A percentile compares a stretch with the other conserved stretches of the same genome.
Evolutionary conservation across 2,888 invertebrate species (phyloP).

Genomic region (Venustoraphidia nigricollis): DNA sequence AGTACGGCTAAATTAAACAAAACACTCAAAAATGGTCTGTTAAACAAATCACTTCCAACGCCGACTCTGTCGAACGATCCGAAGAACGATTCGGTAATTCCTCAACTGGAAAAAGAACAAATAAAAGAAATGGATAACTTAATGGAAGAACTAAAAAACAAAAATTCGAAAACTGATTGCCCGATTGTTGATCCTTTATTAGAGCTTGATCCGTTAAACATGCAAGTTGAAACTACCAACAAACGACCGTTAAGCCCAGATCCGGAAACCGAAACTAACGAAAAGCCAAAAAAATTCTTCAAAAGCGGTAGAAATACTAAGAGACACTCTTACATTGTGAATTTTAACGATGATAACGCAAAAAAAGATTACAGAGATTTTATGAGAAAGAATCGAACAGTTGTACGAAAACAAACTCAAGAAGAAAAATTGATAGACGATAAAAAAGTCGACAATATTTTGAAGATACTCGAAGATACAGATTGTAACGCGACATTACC

Average conservation of each 20-base stretch:
- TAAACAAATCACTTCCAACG: too few relatives aligned
- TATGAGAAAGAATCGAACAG: constrained; percentile 7
- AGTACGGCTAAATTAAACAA: background rate
- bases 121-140: constrained; percentile 2
- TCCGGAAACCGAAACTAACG: constrained; percentile 9
- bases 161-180: too few relatives aligned
- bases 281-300: constrained; percentile 26
- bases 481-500: background rate
- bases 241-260: constrained; percentile 12
- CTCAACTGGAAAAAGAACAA: background rate
- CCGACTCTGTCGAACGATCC: too few relatives aligned
- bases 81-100: too few relatives aligned
- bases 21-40: too few relatives aligned
- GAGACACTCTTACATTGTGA: too few relatives aligned
- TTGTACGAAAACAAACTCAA: constrained; percentile 2
- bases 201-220: background rate
- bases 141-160: background rate
- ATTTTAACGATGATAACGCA: too few relatives aligned
- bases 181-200: too few relatives aligned
- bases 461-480: background rate
- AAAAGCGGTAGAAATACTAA: constrained; percentile 15
- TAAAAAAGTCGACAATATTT: background rate
- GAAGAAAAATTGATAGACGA: constrained; percentile 8
- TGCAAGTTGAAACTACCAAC: too few relatives aligned
- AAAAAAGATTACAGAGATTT: background rate